These are phyloP conservation scores for Daphoenositta chrysoptera DNA, from an alignment of 2,113 vertebrate species.

Conservation along the genomic window DNA sequence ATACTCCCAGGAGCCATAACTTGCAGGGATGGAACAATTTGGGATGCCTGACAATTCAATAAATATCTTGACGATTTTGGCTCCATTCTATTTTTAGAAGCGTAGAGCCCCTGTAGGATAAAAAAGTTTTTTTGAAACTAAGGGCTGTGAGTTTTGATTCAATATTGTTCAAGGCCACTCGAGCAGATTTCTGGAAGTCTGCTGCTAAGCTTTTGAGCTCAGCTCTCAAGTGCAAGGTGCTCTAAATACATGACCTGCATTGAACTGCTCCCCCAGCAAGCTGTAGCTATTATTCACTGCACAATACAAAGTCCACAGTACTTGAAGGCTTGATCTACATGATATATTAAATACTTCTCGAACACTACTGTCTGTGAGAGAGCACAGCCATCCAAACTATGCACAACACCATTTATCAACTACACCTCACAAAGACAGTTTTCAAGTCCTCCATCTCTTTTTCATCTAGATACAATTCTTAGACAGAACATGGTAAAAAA, in stretches of 20 bases:
- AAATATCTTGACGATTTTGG: not conserved
- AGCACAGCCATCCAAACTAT: not conserved
- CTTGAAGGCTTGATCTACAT: conserved; percentile 38
- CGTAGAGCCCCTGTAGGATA: not conserved
- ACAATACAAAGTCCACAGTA: conserved; percentile 35
- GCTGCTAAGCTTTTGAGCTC: conserved; percentile 60
- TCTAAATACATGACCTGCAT: conserved; percentile 42
- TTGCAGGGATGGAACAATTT: not conserved
- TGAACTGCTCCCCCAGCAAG: conserved; percentile 55
- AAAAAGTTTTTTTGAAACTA: not conserved
- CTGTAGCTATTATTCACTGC: conserved; percentile 55
- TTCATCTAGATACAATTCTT: not conserved
- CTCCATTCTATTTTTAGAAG: not conserved
- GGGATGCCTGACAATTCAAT: not conserved
- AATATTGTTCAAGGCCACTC: conserved; percentile 61
- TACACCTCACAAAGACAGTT: not conserved
- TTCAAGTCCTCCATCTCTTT: not conserved
- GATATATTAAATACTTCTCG: conserved; percentile 31
- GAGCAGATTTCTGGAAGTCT: conserved; percentile 49
- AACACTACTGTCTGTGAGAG: conserved; percentile 4
- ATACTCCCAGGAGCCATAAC: not conserved
- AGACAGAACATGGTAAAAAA: not conserved
- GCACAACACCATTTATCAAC: conserved; percentile 21
- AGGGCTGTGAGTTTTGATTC: conserved; percentile 6
- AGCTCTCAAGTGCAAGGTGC: conserved; percentile 47